phyloP scores from a whole-genome alignment of 2,797 vertebrate genomes.

The Peromyscus aztecus region DNA sequence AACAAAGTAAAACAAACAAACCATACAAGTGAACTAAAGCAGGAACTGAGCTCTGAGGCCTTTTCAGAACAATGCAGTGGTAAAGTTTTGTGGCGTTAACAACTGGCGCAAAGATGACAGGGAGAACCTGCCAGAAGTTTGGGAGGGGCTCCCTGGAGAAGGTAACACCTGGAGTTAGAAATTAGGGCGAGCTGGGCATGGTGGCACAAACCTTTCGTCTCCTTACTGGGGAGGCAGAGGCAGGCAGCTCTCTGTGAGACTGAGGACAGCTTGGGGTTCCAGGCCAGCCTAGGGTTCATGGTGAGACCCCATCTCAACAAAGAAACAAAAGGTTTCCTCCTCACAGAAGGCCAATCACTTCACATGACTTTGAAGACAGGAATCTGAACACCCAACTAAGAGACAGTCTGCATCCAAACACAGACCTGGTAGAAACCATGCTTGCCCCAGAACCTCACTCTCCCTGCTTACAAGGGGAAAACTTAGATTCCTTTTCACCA shows the following conservation, averaged over 20 bases:
- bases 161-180: not conserved
- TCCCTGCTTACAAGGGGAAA: slow-evolving; percentile 51
- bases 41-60: not conserved
- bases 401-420: not conserved
- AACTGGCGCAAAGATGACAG: not conserved
- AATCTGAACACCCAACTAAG: slow-evolving; percentile 49
- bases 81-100: slow-evolving; percentile 8
- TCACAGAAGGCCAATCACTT: slow-evolving; percentile 40
- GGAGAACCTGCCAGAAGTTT: not conserved
- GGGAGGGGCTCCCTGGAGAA: not conserved
- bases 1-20: not conserved
- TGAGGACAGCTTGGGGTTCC: not conserved
- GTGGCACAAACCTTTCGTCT: not conserved
- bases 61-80: not conserved
- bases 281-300: not conserved
- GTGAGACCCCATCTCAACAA: not conserved
- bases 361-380: not conserved
- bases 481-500: slow-evolving; percentile 60
- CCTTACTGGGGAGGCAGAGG: not conserved
- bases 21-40: not conserved
- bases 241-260: not conserved
- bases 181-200: not conserved
- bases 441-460: not conserved
- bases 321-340: not conserved
- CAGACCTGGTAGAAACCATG: not conserved